Conservation (phyloP, 64 coral and sea anemone species). For the Exaiptasia diaphana region DNA sequence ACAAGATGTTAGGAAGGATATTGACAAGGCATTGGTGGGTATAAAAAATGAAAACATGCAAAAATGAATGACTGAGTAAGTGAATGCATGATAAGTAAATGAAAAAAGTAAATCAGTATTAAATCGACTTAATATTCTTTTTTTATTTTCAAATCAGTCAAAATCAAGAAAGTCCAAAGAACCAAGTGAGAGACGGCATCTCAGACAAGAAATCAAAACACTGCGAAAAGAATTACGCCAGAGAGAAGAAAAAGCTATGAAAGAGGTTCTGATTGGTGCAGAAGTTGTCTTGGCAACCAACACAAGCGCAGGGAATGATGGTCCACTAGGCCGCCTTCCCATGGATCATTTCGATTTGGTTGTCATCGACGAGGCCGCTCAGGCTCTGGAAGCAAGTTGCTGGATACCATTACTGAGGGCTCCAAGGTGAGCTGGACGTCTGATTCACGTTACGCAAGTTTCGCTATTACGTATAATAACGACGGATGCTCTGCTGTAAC, state of each 20-base stretch:
- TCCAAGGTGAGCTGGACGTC: no score
- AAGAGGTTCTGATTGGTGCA: conserved; percentile 70
- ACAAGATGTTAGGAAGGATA: conserved; percentile 89
- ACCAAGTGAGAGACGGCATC: conserved; percentile 54
- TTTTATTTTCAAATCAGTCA: conserved; percentile 2
- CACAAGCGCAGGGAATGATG: conserved; percentile 73
- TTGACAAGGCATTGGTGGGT: conserved; percentile 77
- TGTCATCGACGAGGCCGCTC: conserved; percentile 91
- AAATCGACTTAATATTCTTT: background rate
- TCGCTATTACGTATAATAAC: no score
- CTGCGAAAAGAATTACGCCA: conserved; percentile 72
- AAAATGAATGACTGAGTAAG: background rate
- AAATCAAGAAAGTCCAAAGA: conserved; percentile 51
- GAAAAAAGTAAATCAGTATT: no score
- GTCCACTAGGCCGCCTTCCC: conserved; percentile 67
- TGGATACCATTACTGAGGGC: conserved; percentile 88
- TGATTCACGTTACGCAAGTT: no score
- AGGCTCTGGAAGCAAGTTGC: conserved; percentile 86
- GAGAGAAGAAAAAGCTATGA: conserved; percentile 84
- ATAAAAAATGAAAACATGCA: background rate
- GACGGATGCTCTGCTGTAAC: no score
- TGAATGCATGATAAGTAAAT: background rate
- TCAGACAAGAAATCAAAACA: conserved; percentile 85
- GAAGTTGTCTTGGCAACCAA: conserved; percentile 93
- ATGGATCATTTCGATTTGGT: conserved; percentile 88